Evolutionary conservation across 2,888 invertebrate species (phyloP), one percentile per base, ranked within the genome.

Genomic region (Drosophila quinaria): DNA sequence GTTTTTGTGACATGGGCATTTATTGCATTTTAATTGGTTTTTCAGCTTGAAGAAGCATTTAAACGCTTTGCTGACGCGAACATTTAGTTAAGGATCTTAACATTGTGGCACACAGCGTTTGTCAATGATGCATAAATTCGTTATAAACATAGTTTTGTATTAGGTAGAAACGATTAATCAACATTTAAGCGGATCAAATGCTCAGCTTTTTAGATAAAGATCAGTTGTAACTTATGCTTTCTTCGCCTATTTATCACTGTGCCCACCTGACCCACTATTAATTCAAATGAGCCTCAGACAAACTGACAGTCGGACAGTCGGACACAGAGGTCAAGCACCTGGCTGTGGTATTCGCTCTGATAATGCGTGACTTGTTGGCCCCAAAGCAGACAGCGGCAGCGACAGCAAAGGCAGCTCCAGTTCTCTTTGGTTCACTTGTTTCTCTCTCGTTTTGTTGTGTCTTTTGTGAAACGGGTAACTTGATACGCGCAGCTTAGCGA

Each of bases 341-440:
- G 60, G 41, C 42, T 44, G 17, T 66, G 69, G 61, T 64, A 73
- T 80, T 74, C 80, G 80, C 86, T 77, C 78, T 82, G 84, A 85
- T 85, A 86, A 82, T 82, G 84, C 83, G 88, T 85, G 88, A 80
- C 84, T 84, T 63, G 70, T 68, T 70, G 69, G 67, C 60, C 72
- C 60, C 56, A 50, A 47, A 44, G 31, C 17, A 49, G n/a, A 31
- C 17, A 49, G n/a, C 29, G 31, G 15, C 9, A 31, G 15, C 44
- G 56, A 56, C 46, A 29, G 19, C 52, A 66, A 25, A 54, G 51
- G 19, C 41, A 51, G 51, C 59, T 65, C 54, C 61, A 59, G 55
- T 73, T 70, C 49, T 62, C 29, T 70, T 64, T 63, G 75, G 62
- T 77, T 78, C 74, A 78, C 65, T 74, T 78, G 59, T 65, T 76